These are phyloP conservation scores for Emydocephalus ijimae DNA, from an alignment of 2,113 vertebrate species.

Conservation along the genomic window DNA sequence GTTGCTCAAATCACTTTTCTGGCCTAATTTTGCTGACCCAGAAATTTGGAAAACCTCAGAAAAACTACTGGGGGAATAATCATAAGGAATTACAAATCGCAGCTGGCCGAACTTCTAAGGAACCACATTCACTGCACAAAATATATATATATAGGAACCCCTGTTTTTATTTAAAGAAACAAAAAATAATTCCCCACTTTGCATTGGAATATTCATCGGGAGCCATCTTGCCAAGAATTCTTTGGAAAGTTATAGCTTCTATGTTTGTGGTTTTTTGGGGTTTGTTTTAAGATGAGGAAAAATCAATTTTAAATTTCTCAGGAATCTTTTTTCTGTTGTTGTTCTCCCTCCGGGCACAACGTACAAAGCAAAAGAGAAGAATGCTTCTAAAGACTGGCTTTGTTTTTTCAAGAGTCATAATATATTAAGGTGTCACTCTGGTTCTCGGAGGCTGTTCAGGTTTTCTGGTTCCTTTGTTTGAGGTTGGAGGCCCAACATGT, in stretches of 20 bases:
- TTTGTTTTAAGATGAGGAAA: not conserved
- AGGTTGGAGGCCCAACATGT: not conserved
- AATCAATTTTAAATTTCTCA: not conserved
- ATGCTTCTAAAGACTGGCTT: not conserved
- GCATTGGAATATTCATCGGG: not conserved
- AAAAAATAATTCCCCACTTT: not conserved
- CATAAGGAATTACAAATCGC: not conserved
- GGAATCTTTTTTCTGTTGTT: not conserved
- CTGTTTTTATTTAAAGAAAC: too few species aligned
- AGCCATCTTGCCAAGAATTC: not conserved
- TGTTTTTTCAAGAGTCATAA: not conserved
- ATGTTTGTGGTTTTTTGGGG: not conserved
- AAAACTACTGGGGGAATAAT: not conserved
- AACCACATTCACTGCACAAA: not conserved
- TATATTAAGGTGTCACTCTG: not conserved
- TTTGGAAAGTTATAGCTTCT: not conserved
- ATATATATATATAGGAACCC: too few species aligned
- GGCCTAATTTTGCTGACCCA: constrained; percentile 7
- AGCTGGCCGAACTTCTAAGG: not conserved
- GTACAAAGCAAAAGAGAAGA: too few species aligned
- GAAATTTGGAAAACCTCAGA: not conserved
- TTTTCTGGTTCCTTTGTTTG: not conserved
- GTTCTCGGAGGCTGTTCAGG: too few species aligned
- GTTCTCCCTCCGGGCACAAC: not conserved
- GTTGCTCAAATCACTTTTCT: not conserved